These are phyloP conservation scores for Phrynocephalus versicolor DNA, from an alignment of 2,113 vertebrate genomes.

Conservation along the genomic window DNA sequence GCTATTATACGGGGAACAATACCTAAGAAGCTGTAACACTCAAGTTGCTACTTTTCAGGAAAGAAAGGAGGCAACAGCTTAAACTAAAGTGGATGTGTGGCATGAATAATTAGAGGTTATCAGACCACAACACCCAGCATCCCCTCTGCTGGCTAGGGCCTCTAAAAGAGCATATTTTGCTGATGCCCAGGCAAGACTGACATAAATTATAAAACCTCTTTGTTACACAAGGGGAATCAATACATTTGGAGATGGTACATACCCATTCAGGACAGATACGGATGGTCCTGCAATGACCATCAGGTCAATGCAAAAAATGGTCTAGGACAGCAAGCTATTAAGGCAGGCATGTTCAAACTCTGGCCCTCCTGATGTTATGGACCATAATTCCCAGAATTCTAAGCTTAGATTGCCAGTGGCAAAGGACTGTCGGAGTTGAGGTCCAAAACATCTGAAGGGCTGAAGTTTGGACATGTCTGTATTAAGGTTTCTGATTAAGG, in stretches of 20 bases:
- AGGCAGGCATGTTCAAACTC: too few species aligned
- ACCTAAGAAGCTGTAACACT: slow-evolving; percentile 31
- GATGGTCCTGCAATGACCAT: background rate
- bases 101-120: too few species aligned
- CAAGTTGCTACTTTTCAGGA: background rate
- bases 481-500: background rate
- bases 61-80: slow-evolving; percentile 1
- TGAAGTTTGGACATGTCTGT: too few species aligned
- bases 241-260: background rate
- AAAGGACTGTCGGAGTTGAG: too few species aligned
- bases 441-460: too few species aligned
- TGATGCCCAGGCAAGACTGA: too few species aligned
- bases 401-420: too few species aligned
- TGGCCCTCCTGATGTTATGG: too few species aligned
- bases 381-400: too few species aligned
- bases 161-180: too few species aligned
- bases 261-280: background rate
- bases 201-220: background rate
- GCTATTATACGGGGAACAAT: slow-evolving; percentile 45
- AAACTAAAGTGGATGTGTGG: background rate
- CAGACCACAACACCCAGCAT: too few species aligned
- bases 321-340: background rate
- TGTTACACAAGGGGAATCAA: background rate
- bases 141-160: too few species aligned
- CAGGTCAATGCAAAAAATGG: background rate